Evolutionary conservation across 2,113 vertebrate species (phyloP).

Genomic region (Cariama cristata): DNA sequence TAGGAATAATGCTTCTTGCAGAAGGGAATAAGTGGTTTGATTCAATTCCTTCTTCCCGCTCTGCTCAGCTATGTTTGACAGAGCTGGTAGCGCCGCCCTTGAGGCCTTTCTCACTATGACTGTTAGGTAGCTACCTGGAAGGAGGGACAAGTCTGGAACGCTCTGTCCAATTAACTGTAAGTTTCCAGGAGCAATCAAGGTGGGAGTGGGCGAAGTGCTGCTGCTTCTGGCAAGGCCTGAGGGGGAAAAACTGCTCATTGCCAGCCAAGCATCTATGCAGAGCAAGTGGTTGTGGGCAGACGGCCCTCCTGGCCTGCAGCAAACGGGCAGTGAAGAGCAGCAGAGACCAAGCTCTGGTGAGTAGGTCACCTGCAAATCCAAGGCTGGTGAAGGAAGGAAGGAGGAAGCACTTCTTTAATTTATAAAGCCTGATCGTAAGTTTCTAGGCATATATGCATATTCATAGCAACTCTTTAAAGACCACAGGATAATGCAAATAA

Average conservation of each 20-base stretch:
- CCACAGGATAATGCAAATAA: neutral
- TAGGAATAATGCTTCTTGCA: neutral
- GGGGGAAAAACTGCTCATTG: neutral
- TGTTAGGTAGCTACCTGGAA: neutral
- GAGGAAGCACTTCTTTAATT: neutral
- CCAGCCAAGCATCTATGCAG: neutral
- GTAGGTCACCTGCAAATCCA: neutral
- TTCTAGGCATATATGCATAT: neutral
- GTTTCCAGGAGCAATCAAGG: neutral
- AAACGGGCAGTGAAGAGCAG: neutral
- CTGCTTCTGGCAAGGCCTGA: neutral
- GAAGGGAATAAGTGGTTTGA: neutral
- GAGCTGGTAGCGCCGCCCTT: neutral
- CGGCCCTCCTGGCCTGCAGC: too few species aligned
- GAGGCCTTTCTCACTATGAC: neutral
- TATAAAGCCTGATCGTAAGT: neutral
- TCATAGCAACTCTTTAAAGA: neutral
- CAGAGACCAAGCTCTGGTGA: neutral
- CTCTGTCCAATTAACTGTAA: neutral
- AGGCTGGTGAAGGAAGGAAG: neutral
- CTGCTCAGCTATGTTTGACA: neutral
- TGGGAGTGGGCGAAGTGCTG: neutral
- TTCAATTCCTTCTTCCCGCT: neutral
- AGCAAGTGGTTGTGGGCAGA: accelerated
- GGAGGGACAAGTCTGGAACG: neutral